Base-by-base conservation (phyloP, 2,888 invertebrate species). In the Lomographa bimaculata region DNA sequence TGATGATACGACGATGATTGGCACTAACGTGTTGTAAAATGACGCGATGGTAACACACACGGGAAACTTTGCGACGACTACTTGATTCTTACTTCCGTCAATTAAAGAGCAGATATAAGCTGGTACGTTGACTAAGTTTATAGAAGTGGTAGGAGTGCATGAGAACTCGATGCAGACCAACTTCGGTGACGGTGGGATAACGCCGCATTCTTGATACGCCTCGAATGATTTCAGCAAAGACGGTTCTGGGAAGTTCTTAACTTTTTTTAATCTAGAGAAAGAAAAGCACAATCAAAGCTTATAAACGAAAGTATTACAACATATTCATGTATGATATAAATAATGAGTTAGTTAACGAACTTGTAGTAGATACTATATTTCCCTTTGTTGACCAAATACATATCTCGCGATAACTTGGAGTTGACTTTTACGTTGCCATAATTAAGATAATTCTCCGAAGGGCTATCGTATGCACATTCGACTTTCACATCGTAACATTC, bases 401-500 rank as follows among this genome's bases (percentile, higher is more conserved):
- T 90, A 19, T 79, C 71, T 33, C 79, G 67, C 0, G 54, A 62
- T 7, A 85, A 74, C 0, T 84, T 77, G 0, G 85, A 83, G 37
- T 89, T 90, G 1, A 92, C 91, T 79, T 91, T 92, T 1, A 92
- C 84, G 34, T 86, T 89, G 29, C 91, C 91, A 43, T 92, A 90
- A 52, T 92, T 81, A 7, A 93, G 77, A 40, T 62, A 79, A 25
- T 67, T 79, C 49, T 85, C 83, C 16, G 50, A 50, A 0, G 83
- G 78, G 52, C 85, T 81, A 26, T 90, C 89, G 38, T 79, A 71
- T 6, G 83, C 79, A 37, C 91, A 80, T 54, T 92, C 91, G 3
- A 93, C 73, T 58, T 79, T 75, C 2, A 93, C 90, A 53, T 92
- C 91, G 34, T 92, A 91, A 29, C 91, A 91, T 71, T 93, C 92